Base-by-base conservation (phyloP, 2,888 invertebrate species). In the Sminthurides aquaticus region DNA sequence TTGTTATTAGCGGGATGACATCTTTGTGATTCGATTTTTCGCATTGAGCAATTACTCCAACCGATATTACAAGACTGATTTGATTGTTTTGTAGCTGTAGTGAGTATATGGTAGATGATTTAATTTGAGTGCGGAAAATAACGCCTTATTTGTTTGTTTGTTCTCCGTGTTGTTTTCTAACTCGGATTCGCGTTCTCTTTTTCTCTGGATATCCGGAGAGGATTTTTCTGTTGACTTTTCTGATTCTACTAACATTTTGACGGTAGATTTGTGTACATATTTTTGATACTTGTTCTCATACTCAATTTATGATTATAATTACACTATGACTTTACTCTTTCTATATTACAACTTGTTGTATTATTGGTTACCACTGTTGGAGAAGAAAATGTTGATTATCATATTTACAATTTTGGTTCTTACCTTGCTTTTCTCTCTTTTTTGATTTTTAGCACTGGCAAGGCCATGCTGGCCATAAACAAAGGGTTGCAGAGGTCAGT, bases 381-480 rank as follows among this genome's bases (percentile, higher is more conserved):
- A 34, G 5, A 15, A 34, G 15, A 34, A 5, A 34, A 34, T 34
- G 43, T 34, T 34, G n/a, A 34, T 34, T 11, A 5, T 34, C 43
- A 34, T 34, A 15, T 52, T 52, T 52, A 52, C 52, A 52, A 52
- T 71, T 72, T 74, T 69, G 71, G 72, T 76, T 75, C 74, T 71
- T 76, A 75, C 70, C 71, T 74, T 77, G 76, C 77, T 80, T 80
- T 79, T 81, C 81, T 80, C 80, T 81, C 79, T 81, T 79, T n/a
- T 82, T 82, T 83, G 82, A 81, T 82, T 84, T 84, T 74, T 84
- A 85, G 85, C 85, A 83, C 88, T 82, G 89, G 89, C 81, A 89
- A 89, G 83, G 87, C 87, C 78, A 84, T 89, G 81, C 86, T 89
- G 80, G 87, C 88, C 81, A 88, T 89, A 83, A 89, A 88, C 85